Base-by-base conservation (phyloP, 2,888 invertebrate species). In the Nipponacmea schrenckii region DNA sequence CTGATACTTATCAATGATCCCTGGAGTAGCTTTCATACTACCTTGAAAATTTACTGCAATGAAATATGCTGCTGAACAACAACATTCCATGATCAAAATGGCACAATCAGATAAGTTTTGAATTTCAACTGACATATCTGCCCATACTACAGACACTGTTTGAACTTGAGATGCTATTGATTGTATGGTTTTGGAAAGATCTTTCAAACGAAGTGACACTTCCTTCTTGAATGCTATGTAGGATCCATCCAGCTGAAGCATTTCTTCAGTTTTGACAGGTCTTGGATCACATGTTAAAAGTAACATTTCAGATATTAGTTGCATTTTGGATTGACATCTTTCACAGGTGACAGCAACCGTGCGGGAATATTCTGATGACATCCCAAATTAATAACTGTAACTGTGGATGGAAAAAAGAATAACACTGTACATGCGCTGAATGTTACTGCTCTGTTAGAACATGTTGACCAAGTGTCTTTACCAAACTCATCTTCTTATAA, bases 301-400 rank as follows among this genome's bases (percentile, higher is more conserved):
- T 4, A 88, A 81, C 24, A 88, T 75, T 73, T 88, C 87, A 7
- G 86, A 87, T 15, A 87, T 83, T 4, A 85, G 79, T 77, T 88
- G 87, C 77, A 88, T 83, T 45, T 84, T 83, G n/a, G 79, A 80
- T 69, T 84, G 85, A 63, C 82, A 81, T 48, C 80, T 74, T 66
- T 87, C 86, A 70, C 86, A 86, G 64, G 84, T 78, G 50, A 83
- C 72, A 8, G 83, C 84, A 70, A 84, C 81, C 31, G 81, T 77
- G 48, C 84, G 81, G 39, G 79, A 79, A 75, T 81, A 74, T 66
- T 77, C 74, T 46, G 80, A 75, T 67, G 79, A 76, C 83, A 83
- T 84, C 20, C 74, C 80, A 27, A 73, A 48, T 39, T 8, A 39
- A 39, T 39, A 39, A 39, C 10, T 39, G 1, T 39, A 2, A 39